Evolutionary conservation across 2,113 vertebrate genomes (phyloP), one percentile per base, ranked within the genome.

Genomic region (Vulpes lagopus): DNA sequence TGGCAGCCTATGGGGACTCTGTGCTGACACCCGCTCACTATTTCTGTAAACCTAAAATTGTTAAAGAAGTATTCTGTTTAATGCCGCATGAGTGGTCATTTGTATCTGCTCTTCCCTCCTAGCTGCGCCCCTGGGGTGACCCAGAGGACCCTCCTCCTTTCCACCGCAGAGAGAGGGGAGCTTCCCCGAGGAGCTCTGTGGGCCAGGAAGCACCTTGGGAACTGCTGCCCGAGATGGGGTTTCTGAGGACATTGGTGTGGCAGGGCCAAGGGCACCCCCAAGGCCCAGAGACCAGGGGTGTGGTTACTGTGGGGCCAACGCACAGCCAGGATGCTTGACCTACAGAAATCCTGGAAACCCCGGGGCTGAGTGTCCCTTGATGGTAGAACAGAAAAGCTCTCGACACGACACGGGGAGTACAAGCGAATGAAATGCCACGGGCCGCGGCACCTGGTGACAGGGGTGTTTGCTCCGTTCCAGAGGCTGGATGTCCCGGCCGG

Each of bases 401-500:
- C 3, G 12, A 27, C 11, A 0, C 57, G 19, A 35, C 11, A 0
- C 57, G 60, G 49, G 49, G 22, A 51, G 6, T 16, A n/a, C n/a
- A 57, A 80, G 76, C 11, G 19, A 59, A 22, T 19, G 57, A 19
- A 59, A 59, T 20, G 20, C 57, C 57, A 8, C 7, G 43, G 43
- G 5, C 43, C 43, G 1, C 43, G 43, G 43, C 43, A 43, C 43
- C 43, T 43, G 43, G 43, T 43, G 43, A 43, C 43, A 43, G 43
- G 43, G 43, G 43, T 43, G 43, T 43, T 59, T 59, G 19, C 65
- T n/a, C 30, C 1, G 30, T 17, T 67, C 65, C 32, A 7, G 30
- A 67, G 14, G 17, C 65, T 16, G 65, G 30, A 67, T 32, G 65
- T n/a, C 30, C 65, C 15, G 65, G n/a, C 65, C 16, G 16, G 65